These are phyloP conservation scores for Paramormyrops hopkinsi DNA, from an alignment of 2,797 vertebrate genomes.

Conservation along the genomic window DNA sequence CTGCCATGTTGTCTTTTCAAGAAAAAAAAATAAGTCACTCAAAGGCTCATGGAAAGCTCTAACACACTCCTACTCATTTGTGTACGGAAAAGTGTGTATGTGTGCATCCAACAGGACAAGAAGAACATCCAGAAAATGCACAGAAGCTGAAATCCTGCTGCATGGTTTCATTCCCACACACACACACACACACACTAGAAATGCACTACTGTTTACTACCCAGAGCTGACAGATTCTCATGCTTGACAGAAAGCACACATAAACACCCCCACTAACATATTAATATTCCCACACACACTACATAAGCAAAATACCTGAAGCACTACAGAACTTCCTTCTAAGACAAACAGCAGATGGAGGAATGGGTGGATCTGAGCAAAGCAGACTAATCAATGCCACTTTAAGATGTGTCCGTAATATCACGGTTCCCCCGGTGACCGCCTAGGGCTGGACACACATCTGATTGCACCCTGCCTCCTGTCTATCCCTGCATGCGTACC, in stretches of 20 bases:
- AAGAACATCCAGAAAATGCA: background rate
- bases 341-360: slow-evolving; percentile 33
- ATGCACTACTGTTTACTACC: background rate
- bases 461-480: background rate
- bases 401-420: slow-evolving; percentile 67
- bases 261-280: background rate
- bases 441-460: background rate
- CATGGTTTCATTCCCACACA: background rate
- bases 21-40: background rate
- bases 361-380: slow-evolving; percentile 54
- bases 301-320: background rate
- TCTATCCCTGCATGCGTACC: background rate
- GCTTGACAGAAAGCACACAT: background rate
- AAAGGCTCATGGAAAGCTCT: background rate
- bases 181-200: background rate
- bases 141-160: background rate
- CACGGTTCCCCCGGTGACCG: slow-evolving; percentile 35
- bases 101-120: background rate
- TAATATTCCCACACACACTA: background rate
- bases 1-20: background rate
- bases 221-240: background rate
- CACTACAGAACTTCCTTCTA: background rate
- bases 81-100: background rate
- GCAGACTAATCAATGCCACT: slow-evolving; percentile 61
- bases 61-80: background rate